Evolutionary conservation across 2,888 invertebrate species (phyloP), one percentile per base, ranked within the genome.

Genomic region (Eilema depressum): DNA sequence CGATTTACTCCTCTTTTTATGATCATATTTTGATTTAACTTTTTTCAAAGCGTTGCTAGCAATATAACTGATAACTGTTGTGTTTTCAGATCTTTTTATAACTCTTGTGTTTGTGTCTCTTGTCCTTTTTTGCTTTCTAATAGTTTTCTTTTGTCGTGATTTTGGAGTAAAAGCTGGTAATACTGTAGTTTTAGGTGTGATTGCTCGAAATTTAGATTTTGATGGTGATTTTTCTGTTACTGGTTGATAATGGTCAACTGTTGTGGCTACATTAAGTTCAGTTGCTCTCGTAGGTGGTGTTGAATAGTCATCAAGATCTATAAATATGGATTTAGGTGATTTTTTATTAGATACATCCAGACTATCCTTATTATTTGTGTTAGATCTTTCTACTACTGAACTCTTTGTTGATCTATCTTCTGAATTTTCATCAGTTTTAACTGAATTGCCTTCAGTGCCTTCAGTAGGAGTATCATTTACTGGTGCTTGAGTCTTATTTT

Each of bases 1-100:
- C 4, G 10, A 17, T 1, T 28, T 61, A 53, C 25, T 25, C 70
- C 77, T 41, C 66, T 72, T 64, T 75, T 74, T 64, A 75, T 71
- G 14, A 69, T 62, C n/a, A 37, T 57, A 5, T 69, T 61, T 59
- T 67, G 74, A 23, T 71, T 70, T 56, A 57, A 73, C 66, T 28
- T 33, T 69, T 26, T 73, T 63, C 60, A 63, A 68, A 30, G 25
- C 47, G 8, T 67, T 57, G 23, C 33, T 37, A n/a, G 57, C 68
- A 64, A 62, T n/a, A 37, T 37, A 65, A 25, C 25, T 25, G 20
- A 53, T 47, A 3, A 25, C 3, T 3, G 25, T 63, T 5, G 56
- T 61, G 33, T 72, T 65, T 70, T 61, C 33, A 26, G 57, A 30
- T 3, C 57, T 25, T 28, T 57, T 62, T 57, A n/a, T 57, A 37